A percentile compares a stretch with the other conserved stretches of the same genome.
These are phyloP conservation scores for Microcebus murinus DNA, from an alignment of 2,113 vertebrate species.

Conservation along the genomic window DNA sequence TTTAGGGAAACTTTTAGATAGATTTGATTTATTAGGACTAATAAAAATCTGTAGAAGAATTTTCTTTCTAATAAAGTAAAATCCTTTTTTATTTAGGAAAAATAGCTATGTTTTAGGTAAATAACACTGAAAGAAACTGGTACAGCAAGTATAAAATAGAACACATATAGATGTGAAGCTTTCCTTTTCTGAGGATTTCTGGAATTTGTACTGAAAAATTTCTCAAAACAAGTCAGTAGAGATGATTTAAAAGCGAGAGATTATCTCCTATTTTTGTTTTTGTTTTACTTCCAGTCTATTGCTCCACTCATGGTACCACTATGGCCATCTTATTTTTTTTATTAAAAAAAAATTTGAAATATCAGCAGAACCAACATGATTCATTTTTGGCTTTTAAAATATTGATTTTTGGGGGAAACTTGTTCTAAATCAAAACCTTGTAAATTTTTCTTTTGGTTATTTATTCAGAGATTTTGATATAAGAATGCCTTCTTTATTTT, in stretches of 20 bases:
- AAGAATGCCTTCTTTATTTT: slow-evolving; percentile 32
- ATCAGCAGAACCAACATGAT: background rate
- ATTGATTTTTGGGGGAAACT: background rate
- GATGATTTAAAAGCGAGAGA: background rate
- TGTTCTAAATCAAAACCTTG: slow-evolving; percentile 32
- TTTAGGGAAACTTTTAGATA: slow-evolving; percentile 49
- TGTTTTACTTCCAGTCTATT: background rate
- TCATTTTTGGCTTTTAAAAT: background rate
- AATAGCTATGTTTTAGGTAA: slow-evolving; percentile 32
- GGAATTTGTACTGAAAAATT: slow-evolving; percentile 8
- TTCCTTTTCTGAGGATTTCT: slow-evolving; percentile 4
- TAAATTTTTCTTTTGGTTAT: slow-evolving; percentile 17
- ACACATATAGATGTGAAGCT: background rate
- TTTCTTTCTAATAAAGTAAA: slow-evolving; percentile 43
- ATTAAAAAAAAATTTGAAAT: too few relatives aligned
- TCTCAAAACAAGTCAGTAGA: background rate
- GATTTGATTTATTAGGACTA: background rate
- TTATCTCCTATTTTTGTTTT: background rate
- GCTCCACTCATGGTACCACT: background rate
- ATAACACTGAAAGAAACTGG: slow-evolving; percentile 14
- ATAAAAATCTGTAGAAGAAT: slow-evolving; percentile 31
- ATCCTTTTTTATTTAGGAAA: slow-evolving; percentile 2
- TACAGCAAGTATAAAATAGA: background rate
- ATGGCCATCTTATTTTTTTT: background rate
- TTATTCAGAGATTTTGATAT: background rate